A percentile compares a stretch with the other conserved stretches of the same genome.
phyloP scores from a whole-genome alignment of 2,113 vertebrate species.

The Pungitius pungitius region DNA sequence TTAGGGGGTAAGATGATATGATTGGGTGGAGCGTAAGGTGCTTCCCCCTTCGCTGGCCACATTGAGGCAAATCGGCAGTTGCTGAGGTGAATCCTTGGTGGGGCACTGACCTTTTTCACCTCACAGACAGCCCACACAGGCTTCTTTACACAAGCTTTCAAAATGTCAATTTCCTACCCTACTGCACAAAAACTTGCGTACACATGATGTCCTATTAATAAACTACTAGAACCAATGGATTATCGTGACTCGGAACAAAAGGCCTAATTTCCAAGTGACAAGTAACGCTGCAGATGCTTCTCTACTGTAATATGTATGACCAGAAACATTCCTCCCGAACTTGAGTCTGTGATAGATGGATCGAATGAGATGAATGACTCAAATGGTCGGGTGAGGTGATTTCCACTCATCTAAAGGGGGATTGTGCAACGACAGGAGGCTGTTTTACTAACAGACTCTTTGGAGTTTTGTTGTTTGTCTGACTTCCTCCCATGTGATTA shows the following conservation, averaged over 20 bases:
- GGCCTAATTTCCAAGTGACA: not conserved
- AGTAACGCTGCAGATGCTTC: not conserved
- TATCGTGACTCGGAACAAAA: not conserved
- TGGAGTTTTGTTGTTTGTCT: not conserved
- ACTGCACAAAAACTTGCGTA: not conserved
- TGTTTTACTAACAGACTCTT: constrained; percentile 1
- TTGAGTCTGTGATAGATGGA: not conserved
- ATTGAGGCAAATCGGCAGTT: constrained; percentile 53
- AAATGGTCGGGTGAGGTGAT: not conserved
- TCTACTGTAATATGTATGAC: not conserved
- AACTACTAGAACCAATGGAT: not conserved
- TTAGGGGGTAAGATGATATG: constrained; percentile 67
- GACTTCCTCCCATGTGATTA: constrained; percentile 19
- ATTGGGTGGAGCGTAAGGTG: constrained; percentile 24
- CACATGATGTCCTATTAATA: not conserved
- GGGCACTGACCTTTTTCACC: constrained; percentile 64
- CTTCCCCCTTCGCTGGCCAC: constrained; percentile 20
- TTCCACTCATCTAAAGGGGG: not conserved
- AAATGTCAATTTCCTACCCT: not conserved
- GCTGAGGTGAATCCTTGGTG: constrained; percentile 55
- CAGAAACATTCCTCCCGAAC: not conserved
- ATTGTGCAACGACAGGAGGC: not conserved
- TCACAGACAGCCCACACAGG: constrained; percentile 12
- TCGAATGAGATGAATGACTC: not conserved
- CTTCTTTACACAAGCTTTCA: not conserved